phyloP scores from a whole-genome alignment of 2,113 vertebrate genomes.

The Solenodon paradoxus region DNA sequence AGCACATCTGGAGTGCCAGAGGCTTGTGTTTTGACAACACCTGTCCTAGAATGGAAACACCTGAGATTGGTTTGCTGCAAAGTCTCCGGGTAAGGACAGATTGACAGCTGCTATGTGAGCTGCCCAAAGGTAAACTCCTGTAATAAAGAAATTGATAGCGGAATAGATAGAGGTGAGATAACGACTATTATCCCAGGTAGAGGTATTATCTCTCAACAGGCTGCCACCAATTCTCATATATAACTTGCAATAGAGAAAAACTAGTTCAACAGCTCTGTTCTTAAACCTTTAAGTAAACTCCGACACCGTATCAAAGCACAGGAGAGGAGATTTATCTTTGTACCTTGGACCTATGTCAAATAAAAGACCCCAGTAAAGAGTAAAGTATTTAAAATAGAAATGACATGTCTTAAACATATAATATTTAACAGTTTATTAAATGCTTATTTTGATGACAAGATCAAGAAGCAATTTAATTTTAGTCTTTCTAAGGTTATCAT shows the following conservation, averaged over 20 bases:
- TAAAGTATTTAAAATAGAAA: constrained; percentile 82
- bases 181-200: constrained; percentile 86
- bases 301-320: constrained; percentile 81
- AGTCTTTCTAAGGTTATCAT: constrained; percentile 33
- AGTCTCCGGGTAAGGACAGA: constrained; percentile 84
- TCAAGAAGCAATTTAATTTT: constrained; percentile 56
- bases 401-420: constrained; percentile 70
- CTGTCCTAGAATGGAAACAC: constrained; percentile 79
- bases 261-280: constrained; percentile 76
- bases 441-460: constrained; percentile 76
- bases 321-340: constrained; percentile 80
- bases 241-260: constrained; percentile 80
- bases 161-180: constrained; percentile 86
- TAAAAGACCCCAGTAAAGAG: constrained; percentile 79
- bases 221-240: constrained; percentile 80
- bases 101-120: constrained; percentile 86
- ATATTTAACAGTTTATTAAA: constrained; percentile 80
- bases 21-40: constrained; percentile 79
- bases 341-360: constrained; percentile 81
- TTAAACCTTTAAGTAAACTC: constrained; percentile 79
- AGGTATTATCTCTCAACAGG: constrained; percentile 88
- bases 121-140: constrained; percentile 86
- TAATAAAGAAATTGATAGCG: constrained; percentile 87
- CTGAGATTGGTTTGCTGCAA: constrained; percentile 83
- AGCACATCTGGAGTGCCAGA: constrained; percentile 86